Conservation (phyloP, 1,140 invertebrate species). For the Aphidius ervi region DNA sequence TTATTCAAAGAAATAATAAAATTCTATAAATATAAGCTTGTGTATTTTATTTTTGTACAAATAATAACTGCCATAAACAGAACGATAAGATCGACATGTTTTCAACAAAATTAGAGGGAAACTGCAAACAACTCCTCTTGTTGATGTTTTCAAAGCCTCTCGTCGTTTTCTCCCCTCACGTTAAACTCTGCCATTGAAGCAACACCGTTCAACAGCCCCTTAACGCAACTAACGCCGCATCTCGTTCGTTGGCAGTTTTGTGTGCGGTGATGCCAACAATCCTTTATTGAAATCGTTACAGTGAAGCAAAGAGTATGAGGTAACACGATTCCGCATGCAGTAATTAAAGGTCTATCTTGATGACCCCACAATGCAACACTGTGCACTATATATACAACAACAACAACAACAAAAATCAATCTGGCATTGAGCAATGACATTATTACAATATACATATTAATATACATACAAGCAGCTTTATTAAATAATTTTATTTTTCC, state of each 20-base stretch:
- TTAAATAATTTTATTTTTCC: slow-evolving; percentile 15
- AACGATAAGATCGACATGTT: slow-evolving; percentile 44
- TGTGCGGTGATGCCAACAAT: slow-evolving; percentile 35
- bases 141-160: background rate
- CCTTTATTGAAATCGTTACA: slow-evolving; percentile 42
- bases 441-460: too few relatives aligned
- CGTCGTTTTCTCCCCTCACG: slow-evolving; percentile 1
- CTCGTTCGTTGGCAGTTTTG: slow-evolving; percentile 22
- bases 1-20: too few relatives aligned
- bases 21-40: too few relatives aligned
- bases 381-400: background rate
- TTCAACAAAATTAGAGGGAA: slow-evolving; percentile 46
- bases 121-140: slow-evolving; percentile 39
- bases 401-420: too few relatives aligned
- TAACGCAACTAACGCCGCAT: background rate
- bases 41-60: too few relatives aligned
- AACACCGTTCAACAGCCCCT: too few relatives aligned
- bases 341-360: too few relatives aligned
- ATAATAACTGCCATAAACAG: slow-evolving; percentile 33
- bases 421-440: too few relatives aligned
- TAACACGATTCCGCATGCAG: too few relatives aligned
- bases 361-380: slow-evolving; percentile 1
- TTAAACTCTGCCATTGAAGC: slow-evolving; percentile 13
- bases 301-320: slow-evolving; percentile 12
- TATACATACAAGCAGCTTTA: slow-evolving; percentile 11